A percentile compares a stretch with the other conserved stretches of the same genome.
Evolutionary conservation across 2,113 vertebrate genomes (phyloP).

Genomic region (Siniperca knerii): DNA sequence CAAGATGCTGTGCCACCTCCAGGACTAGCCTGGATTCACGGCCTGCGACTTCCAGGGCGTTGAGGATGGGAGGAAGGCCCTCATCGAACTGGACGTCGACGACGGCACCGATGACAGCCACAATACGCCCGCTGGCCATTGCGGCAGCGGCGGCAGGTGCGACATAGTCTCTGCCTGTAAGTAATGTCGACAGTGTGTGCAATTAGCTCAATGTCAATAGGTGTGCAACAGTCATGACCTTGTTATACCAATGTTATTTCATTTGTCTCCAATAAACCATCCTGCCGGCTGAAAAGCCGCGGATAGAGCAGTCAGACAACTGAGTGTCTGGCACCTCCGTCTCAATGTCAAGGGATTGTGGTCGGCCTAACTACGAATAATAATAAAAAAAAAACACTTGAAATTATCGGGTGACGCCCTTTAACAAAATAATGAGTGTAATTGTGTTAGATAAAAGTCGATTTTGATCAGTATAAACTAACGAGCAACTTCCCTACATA

Average conservation of each 20-base stretch:
- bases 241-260: accelerated
- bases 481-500: accelerated
- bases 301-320: no score
- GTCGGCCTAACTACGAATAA: background rate
- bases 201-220: background rate
- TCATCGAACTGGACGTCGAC: constrained; percentile 99
- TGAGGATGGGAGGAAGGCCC: constrained; percentile 95
- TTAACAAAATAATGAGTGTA: accelerated
- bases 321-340: background rate
- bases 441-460: accelerated
- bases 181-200: background rate
- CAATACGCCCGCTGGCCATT: constrained; percentile 88
- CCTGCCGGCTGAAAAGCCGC: background rate
- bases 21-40: constrained; percentile 93
- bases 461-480: background rate
- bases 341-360: constrained; percentile 39
- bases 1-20: constrained; percentile 98
- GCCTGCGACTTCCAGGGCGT: constrained; percentile 94
- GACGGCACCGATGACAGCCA: constrained; percentile 97
- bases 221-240: constrained; percentile 20
- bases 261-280: accelerated
- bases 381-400: background rate
- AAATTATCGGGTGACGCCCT: accelerated
- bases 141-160: constrained; percentile 87
- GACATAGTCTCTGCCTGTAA: constrained; percentile 91